Conservation (phyloP, 1,140 invertebrate genomes). For the Ctenoplectra terminalis region DNA sequence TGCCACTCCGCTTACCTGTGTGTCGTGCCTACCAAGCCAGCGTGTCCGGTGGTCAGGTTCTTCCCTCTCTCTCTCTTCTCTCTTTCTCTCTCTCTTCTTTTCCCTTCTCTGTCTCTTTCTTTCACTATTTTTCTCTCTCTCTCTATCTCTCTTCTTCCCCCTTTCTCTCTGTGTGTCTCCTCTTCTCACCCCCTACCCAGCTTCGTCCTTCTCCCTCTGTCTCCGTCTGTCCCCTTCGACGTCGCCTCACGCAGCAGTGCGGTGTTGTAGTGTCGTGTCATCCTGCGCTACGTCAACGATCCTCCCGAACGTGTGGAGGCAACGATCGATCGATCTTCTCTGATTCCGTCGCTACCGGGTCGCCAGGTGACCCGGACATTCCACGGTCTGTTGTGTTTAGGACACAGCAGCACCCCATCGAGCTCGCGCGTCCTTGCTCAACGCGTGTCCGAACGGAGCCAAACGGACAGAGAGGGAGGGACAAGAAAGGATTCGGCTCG, state of each 20-base stretch:
- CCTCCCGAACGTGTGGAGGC: constrained; percentile 57
- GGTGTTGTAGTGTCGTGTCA: constrained; percentile 71
- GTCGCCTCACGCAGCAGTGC: constrained; percentile 68
- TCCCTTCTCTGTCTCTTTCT: constrained; percentile 1
- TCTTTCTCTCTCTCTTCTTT: constrained; percentile 24
- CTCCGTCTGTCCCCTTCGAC: constrained; percentile 59
- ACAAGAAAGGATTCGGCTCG: background rate
- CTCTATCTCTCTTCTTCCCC: constrained; percentile 6
- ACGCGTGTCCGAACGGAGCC: background rate
- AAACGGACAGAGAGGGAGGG: background rate
- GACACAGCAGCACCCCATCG: too few species aligned
- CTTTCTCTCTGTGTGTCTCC: constrained; percentile 31
- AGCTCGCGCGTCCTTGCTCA: too few species aligned
- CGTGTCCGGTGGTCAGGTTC: constrained; percentile 70
- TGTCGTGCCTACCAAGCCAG: constrained; percentile 69
- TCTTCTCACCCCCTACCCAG: constrained; percentile 34
- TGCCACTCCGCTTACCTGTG: constrained; percentile 77
- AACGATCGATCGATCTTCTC: constrained; percentile 60
- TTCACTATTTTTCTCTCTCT: background rate
- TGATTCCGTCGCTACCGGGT: constrained; percentile 50
- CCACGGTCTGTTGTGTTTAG: too few species aligned
- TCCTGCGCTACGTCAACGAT: constrained; percentile 71
- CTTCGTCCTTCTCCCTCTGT: constrained; percentile 51
- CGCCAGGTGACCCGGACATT: constrained; percentile 16
- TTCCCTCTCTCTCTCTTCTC: constrained; percentile 60